These are phyloP conservation scores for Cochlearius cochlearius DNA, from an alignment of 2,113 vertebrate species.

Conservation along the genomic window DNA sequence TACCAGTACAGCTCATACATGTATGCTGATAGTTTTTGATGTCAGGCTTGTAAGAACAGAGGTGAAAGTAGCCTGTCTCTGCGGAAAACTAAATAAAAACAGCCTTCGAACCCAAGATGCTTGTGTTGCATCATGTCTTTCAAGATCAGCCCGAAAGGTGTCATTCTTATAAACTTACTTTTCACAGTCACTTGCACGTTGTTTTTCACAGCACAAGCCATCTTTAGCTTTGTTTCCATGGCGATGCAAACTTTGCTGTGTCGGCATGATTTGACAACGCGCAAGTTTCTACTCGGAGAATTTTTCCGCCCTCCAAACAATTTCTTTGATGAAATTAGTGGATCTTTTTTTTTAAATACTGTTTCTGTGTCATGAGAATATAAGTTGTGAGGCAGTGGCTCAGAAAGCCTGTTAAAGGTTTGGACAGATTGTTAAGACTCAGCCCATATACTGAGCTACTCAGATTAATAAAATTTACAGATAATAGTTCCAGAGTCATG, in stretches of 20 bases:
- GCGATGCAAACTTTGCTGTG: neutral
- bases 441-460: neutral
- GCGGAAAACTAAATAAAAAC: constrained; percentile 8
- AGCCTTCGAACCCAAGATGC: neutral
- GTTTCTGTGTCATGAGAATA: neutral
- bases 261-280: neutral
- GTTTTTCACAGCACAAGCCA: neutral
- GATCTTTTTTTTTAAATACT: neutral
- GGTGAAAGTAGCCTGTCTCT: neutral
- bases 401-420: neutral
- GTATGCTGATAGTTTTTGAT: neutral
- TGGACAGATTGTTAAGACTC: neutral
- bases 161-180: neutral
- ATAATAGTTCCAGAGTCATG: neutral
- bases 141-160: neutral
- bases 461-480: neutral
- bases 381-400: neutral
- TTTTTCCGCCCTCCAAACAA: neutral
- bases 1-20: neutral
- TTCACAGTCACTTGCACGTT: neutral
- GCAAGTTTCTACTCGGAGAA: neutral
- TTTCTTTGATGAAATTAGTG: neutral
- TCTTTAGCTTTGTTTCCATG: neutral
- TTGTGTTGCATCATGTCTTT: neutral
- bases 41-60: neutral